Conservation (phyloP, 2,113 vertebrate genomes). For the Nothobranchius kuhntae region DNA sequence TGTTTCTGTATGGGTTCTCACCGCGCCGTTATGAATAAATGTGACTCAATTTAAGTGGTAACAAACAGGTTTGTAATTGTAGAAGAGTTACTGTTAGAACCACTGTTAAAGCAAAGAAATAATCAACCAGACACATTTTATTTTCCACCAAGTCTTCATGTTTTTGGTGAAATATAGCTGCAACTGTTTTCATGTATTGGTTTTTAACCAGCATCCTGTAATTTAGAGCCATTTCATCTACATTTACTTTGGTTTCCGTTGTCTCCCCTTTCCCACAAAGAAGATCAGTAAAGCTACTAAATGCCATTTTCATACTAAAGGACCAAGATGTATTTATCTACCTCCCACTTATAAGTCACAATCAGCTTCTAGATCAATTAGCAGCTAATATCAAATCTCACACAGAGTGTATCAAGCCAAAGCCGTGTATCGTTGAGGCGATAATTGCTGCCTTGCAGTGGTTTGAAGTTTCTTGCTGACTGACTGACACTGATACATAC, state of each 20-base stretch:
- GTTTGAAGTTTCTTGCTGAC: conserved; percentile 53
- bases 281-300: not conserved
- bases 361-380: conserved; percentile 66
- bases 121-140: no score
- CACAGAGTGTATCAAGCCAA: conserved; percentile 20
- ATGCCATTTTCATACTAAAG: conserved; percentile 1
- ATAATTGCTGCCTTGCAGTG: conserved; percentile 65
- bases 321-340: conserved; percentile 23
- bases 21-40: no score
- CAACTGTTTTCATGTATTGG: no score
- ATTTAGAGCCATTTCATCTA: no score
- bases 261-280: not conserved
- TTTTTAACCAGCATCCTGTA: no score
- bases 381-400: conserved; percentile 52
- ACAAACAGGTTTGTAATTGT: no score
- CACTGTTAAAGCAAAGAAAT: no score
- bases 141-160: no score
- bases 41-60: no score
- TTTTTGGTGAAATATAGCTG: no score
- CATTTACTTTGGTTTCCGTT: not conserved
- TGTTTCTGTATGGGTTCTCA: no score
- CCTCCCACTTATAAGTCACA: conserved; percentile 35
- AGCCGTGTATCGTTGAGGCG: conserved; percentile 43
- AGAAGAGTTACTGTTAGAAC: no score
- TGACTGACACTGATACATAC: conserved; percentile 65